Conservation (phyloP, 2,113 vertebrate species). For the Panthera tigris region DNA sequence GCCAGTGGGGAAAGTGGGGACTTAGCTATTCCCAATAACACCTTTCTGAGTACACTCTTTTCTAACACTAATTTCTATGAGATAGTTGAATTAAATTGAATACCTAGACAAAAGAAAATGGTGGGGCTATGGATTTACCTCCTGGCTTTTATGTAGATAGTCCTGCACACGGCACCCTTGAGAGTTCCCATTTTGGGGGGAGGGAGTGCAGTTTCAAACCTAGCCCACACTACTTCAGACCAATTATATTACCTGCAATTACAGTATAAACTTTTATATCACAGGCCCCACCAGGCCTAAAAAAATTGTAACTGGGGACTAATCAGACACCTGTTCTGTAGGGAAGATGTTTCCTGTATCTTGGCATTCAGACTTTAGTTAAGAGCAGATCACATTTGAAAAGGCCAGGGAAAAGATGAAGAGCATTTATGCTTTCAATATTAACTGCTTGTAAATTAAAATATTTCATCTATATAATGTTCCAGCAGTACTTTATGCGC, state of each 20-base stretch:
- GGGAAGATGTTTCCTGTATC: background rate
- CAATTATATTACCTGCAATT: background rate
- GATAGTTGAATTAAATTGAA: background rate
- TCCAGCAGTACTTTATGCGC: background rate
- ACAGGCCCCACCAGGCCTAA: background rate
- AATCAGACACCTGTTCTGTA: slow-evolving; percentile 2
- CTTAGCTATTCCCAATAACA: background rate
- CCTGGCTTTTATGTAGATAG: background rate
- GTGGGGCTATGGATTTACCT: background rate
- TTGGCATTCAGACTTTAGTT: background rate
- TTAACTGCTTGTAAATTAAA: slow-evolving; percentile 3
- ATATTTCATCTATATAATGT: background rate
- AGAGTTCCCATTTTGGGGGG: background rate
- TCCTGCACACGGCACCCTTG: background rate
- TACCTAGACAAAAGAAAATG: slow-evolving; percentile 10
- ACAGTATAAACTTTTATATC: background rate
- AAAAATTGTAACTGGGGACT: background rate
- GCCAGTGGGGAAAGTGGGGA: background rate
- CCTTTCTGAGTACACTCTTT: background rate
- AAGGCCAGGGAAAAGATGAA: slow-evolving; percentile 26
- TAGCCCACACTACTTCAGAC: background rate
- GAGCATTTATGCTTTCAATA: background rate
- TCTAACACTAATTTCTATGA: background rate
- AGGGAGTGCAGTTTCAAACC: background rate
- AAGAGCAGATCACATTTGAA: slow-evolving; percentile 18